Conservation (phyloP, 1,140 invertebrate species). For the Delia radicum region DNA sequence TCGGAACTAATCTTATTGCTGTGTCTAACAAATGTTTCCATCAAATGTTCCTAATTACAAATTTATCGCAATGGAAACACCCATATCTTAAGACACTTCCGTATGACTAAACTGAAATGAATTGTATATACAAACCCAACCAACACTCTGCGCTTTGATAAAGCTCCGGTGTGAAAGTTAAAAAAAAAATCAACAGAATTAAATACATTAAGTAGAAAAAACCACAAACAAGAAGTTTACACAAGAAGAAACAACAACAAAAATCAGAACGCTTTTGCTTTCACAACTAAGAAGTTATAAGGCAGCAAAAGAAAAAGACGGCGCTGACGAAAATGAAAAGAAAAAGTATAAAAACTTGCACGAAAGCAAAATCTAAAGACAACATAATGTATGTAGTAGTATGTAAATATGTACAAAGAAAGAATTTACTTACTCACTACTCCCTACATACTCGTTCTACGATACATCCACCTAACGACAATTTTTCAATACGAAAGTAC, state of each 20-base stretch:
- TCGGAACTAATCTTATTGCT: too few species aligned
- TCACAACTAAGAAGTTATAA: constrained; percentile 12
- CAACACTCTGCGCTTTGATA: neutral
- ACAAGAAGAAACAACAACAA: constrained; percentile 4
- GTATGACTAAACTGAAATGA: neutral
- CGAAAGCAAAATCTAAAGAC: neutral
- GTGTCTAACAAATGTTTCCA: too few species aligned
- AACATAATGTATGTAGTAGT: neutral
- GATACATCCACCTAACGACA: neutral
- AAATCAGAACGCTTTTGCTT: constrained; percentile 27
- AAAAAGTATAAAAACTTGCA: neutral
- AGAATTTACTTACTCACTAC: neutral
- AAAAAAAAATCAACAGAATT: constrained; percentile 5
- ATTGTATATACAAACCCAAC: neutral
- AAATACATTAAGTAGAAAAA: neutral
- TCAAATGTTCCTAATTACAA: too few species aligned
- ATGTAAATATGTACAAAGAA: neutral
- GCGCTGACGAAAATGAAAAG: neutral
- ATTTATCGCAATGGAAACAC: neutral
- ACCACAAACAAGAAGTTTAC: neutral
- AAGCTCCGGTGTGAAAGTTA: constrained; percentile 25
- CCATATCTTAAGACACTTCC: constrained; percentile 1
- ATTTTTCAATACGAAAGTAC: too few species aligned
- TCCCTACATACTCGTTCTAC: too few species aligned
- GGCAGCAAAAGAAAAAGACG: neutral